A percentile compares a stretch with the other conserved stretches of the same genome.
phyloP scores from a whole-genome alignment of 2,113 vertebrate genomes.

The Fulmarus glacialis region DNA sequence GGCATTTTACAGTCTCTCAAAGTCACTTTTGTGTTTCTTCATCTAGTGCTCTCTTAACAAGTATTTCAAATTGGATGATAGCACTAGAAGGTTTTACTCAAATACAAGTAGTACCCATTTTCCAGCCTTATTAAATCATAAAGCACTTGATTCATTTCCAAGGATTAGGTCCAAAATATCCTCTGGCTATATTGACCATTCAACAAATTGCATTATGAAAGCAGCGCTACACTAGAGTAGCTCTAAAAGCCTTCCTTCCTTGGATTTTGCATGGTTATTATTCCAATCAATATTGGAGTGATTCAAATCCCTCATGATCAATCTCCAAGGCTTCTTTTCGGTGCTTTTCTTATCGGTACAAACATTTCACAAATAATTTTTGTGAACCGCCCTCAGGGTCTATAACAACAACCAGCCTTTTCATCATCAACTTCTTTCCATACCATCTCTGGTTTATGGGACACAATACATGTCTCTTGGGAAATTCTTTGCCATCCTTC shows the following conservation, averaged over 20 bases:
- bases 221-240: background rate
- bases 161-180: constrained; percentile 44
- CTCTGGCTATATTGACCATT: constrained; percentile 59
- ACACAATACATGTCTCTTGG: background rate
- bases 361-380: constrained; percentile 8
- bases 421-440: background rate
- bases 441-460: background rate
- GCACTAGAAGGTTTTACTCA: constrained; percentile 32
- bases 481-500: background rate
- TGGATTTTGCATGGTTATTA: constrained; percentile 21
- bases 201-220: constrained; percentile 57
- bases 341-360: background rate
- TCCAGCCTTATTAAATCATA: constrained; percentile 59
- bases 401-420: background rate
- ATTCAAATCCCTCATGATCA: constrained; percentile 32
- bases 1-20: constrained; percentile 21
- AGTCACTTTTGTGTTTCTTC: constrained; percentile 37
- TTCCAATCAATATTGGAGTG: constrained; percentile 11
- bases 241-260: constrained; percentile 25
- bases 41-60: constrained; percentile 55
- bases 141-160: constrained; percentile 50
- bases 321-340: background rate
- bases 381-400: background rate
- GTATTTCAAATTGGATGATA: constrained; percentile 49
- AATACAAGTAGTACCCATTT: constrained; percentile 20